Evolutionary conservation across 2,888 invertebrate species (phyloP).

Genomic region (Apantesis nais): DNA sequence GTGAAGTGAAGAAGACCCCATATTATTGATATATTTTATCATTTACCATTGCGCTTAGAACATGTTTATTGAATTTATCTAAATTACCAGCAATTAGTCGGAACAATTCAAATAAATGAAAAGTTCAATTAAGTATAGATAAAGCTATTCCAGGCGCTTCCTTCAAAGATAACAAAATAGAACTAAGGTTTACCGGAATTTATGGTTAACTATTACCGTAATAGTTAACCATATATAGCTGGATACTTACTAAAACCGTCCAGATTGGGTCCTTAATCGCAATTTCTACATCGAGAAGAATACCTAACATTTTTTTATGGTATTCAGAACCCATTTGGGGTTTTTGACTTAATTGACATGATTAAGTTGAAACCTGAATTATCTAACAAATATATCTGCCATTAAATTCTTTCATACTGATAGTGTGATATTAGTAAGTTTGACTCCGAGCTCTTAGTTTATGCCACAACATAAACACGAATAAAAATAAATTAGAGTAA

Average conservation of each 20-base stretch:
- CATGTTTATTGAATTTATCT: not conserved
- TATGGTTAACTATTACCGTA: not conserved
- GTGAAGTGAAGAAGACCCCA: too few species aligned
- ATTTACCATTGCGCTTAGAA: not conserved
- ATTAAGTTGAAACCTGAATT: not conserved
- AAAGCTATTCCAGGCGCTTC: not conserved
- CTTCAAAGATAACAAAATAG: not conserved
- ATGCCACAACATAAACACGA: too few species aligned
- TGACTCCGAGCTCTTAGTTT: not conserved
- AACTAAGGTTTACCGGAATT: not conserved
- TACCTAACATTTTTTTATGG: not conserved
- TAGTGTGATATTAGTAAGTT: not conserved
- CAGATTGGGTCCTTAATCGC: not conserved
- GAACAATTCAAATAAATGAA: not conserved
- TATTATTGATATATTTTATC: not conserved
- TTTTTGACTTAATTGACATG: not conserved
- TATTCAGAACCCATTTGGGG: not conserved
- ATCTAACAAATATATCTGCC: not conserved
- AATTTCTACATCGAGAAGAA: not conserved
- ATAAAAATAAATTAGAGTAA: too few species aligned
- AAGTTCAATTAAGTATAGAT: not conserved
- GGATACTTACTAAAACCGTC: not conserved
- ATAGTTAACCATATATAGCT: not conserved
- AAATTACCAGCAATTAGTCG: not conserved
- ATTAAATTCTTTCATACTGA: not conserved